phyloP scores from a whole-genome alignment of 2,888 invertebrate genomes.

The Cataglyphis cursor region DNA sequence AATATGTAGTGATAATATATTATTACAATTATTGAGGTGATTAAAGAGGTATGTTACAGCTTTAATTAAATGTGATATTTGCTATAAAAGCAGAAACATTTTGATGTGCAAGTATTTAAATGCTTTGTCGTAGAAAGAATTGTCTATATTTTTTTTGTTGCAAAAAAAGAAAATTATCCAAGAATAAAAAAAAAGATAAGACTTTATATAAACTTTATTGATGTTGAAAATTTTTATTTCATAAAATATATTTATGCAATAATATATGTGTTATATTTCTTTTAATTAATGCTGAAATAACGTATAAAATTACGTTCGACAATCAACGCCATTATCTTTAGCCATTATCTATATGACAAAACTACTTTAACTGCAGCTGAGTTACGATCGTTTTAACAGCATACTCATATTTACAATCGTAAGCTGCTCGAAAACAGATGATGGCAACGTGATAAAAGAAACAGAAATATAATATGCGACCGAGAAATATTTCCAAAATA shows the following conservation, averaged over 20 bases:
- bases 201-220: neutral
- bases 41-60: neutral
- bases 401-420: slow-evolving; percentile 52
- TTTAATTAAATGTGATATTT: neutral
- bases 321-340: slow-evolving; percentile 56
- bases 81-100: neutral
- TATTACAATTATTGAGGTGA: neutral
- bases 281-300: neutral
- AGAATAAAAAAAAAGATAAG: neutral
- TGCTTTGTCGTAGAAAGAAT: neutral
- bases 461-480: slow-evolving; percentile 62
- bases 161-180: neutral
- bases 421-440: slow-evolving; percentile 63
- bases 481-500: slow-evolving; percentile 31
- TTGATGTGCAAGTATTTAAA: neutral
- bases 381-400: slow-evolving; percentile 69
- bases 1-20: no score
- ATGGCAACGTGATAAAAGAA: slow-evolving; percentile 69
- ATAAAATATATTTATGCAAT: neutral
- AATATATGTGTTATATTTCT: neutral
- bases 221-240: no score
- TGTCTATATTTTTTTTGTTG: neutral
- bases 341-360: slow-evolving; percentile 58
- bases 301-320: slow-evolving; percentile 30
- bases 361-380: slow-evolving; percentile 54